Evolutionary conservation across 2,888 invertebrate genomes (phyloP).

Genomic region (Gari tellinella): DNA sequence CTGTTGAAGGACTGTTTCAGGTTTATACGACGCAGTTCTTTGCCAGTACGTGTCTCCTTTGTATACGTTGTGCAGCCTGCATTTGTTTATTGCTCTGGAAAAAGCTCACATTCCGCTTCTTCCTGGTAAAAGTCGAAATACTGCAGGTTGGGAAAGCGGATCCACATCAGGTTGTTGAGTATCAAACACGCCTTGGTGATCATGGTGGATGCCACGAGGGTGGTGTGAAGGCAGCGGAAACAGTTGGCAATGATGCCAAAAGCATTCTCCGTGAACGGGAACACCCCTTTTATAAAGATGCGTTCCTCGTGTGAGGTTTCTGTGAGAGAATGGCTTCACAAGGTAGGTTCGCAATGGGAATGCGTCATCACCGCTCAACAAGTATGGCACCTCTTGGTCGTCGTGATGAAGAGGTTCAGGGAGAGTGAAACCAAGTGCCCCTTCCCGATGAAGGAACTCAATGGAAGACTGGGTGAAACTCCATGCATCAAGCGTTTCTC

Average conservation of each 20-base stretch:
- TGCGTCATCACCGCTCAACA: too few relatives aligned
- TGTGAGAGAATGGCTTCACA: too few relatives aligned
- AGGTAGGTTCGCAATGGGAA: too few relatives aligned
- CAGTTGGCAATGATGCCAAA: constrained; percentile 6
- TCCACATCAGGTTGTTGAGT: constrained; percentile 41
- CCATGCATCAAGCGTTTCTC: too few relatives aligned
- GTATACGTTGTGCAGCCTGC: constrained; percentile 17
- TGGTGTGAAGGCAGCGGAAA: constrained; percentile 8
- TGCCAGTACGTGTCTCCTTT: too few relatives aligned
- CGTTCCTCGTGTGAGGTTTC: neutral
- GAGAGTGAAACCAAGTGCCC: neutral
- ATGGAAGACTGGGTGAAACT: too few relatives aligned
- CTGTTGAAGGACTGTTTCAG: too few relatives aligned
- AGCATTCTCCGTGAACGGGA: neutral
- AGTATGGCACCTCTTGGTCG: neutral
- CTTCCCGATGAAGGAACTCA: too few relatives aligned
- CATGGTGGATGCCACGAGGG: constrained; percentile 1
- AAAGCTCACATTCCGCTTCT: constrained; percentile 16
- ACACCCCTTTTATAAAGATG: neutral
- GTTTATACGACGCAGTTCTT: too few relatives aligned
- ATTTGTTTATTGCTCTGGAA: constrained; percentile 43
- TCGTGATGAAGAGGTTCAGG: neutral
- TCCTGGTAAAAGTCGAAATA: constrained; percentile 17
- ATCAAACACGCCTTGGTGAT: constrained; percentile 19
- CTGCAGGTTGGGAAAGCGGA: constrained; percentile 28